Conservation (phyloP, 2,113 vertebrate species). For the Lanius collurio region DNA sequence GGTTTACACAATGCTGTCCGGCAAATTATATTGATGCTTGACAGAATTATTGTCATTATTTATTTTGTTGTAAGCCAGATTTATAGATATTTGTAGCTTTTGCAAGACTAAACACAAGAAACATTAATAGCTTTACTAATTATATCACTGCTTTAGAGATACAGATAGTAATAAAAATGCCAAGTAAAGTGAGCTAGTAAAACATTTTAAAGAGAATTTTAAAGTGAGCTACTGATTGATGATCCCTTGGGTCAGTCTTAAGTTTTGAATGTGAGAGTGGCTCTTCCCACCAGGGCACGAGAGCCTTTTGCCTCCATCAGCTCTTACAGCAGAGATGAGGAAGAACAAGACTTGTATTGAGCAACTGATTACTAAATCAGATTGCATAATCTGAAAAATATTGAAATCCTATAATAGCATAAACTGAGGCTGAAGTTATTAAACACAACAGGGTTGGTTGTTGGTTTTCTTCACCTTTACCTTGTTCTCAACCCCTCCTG, state of each 20-base stretch:
- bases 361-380: background rate
- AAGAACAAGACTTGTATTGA: constrained; percentile 21
- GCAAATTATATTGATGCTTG: constrained; percentile 63
- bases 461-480: background rate
- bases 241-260: constrained; percentile 49
- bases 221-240: constrained; percentile 69
- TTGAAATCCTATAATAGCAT: background rate
- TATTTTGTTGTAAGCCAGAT: constrained; percentile 72
- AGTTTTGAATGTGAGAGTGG: constrained; percentile 36
- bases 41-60: constrained; percentile 72
- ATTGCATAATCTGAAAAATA: constrained; percentile 28
- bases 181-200: constrained; percentile 73
- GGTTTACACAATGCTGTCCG: constrained; percentile 58
- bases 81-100: constrained; percentile 70
- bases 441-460: background rate
- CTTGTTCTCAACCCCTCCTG: background rate
- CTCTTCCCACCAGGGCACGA: background rate
- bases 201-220: constrained; percentile 75
- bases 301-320: background rate
- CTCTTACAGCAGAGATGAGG: background rate
- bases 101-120: constrained; percentile 71
- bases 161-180: constrained; percentile 74
- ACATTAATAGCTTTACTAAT: constrained; percentile 78
- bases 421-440: background rate
- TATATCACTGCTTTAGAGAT: constrained; percentile 73